Base-by-base conservation (phyloP, 2,797 vertebrate species). In the Enteromius fasciolatus region DNA sequence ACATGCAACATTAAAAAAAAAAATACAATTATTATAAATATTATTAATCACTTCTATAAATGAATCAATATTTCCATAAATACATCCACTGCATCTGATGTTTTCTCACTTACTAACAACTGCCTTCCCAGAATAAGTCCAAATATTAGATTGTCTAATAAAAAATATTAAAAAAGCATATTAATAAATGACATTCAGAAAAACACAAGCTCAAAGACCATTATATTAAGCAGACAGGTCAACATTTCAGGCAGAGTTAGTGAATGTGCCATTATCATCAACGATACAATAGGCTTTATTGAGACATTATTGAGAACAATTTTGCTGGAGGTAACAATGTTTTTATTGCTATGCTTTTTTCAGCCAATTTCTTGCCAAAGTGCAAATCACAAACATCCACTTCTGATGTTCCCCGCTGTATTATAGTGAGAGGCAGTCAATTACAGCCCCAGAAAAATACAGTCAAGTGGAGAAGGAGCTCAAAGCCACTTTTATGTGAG, bases 351-450 rank as follows among this genome's bases (percentile, higher is more conserved):
- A 10, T 63, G 54, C 25, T 59, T 18, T 70, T 46, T 48, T 20
- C 54, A 61, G 54, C 1, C 54, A 44, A 61, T 5, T 2, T 33
- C 12, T 36, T 9, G 23, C 15, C 54, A 44, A 61, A 44, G 36
- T 28, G 4, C 66, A 80, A 63, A 46, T 72, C 50, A 70, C 23
- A 80, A 59, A 44, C 50, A 20, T 18, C 23, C 52, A 31, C 18
- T 61, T 70, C 1, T 70, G 25, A 80, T 70, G 39, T 61, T 25
- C 25, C 39, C 52, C 17, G 52, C 17, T 33, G n/a, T 15, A 57
- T 61, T 70, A 15, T 6, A 15, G 18, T 33, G 12, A 36, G 44
- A 59, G 44, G 14, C 7, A 67, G 23, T 39, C 28, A 33, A 72
- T 48, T 44, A 41, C 5, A 39, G 0, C 74, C 8, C 28, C 59